Base-by-base conservation (phyloP, 2,888 invertebrate genomes). In the Lordiphosa andalusiaca region DNA sequence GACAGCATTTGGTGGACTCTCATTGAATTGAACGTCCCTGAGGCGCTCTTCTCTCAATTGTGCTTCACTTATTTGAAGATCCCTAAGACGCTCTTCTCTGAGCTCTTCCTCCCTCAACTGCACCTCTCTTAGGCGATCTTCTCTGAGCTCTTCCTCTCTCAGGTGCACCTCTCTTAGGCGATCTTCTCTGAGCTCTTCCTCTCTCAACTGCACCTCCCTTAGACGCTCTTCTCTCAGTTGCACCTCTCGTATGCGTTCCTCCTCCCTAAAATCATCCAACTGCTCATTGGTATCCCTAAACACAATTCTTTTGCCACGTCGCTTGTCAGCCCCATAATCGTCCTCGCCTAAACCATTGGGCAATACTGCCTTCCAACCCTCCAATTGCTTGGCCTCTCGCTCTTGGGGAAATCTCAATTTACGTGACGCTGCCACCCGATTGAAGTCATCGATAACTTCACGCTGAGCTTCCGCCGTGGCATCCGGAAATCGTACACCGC, bases 361-460 rank as follows among this genome's bases (percentile, higher is more conserved):
- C 39, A 82, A 40, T 0, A 73, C 77, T 4, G 61, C 66, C 3
- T 46, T 10, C 84, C 76, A 83, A 2, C 69, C 58, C n/a, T 84
- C 71, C 13, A 59, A 39, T 3, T 66, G 4, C 16, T 67, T 44
- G 2, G 59, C 59, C 0, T 52, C 47, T 21, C 23, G 9, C 6
- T 38, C 70, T 5, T 69, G 64, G 7, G 88, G 88, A 69, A 88
- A 88, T 65, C 83, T 81, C 10, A 87, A 62, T 64, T 86, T 87
- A 16, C 82, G 72, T 42, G 71, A 66, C 21, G 72, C 77, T 33
- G 78, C 81, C 41, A 61, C 63, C 0, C 77, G 75, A 73, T 86
- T 87, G 52, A 82, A 87, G n/a, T 75, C 73, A 37, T 71, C 52
- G 35, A 83, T 80, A 60, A 76, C 63, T 60, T 64, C 53, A 44